Evolutionary conservation across 2,888 invertebrate genomes (phyloP).

Genomic region (Dolichomitus sp.): DNA sequence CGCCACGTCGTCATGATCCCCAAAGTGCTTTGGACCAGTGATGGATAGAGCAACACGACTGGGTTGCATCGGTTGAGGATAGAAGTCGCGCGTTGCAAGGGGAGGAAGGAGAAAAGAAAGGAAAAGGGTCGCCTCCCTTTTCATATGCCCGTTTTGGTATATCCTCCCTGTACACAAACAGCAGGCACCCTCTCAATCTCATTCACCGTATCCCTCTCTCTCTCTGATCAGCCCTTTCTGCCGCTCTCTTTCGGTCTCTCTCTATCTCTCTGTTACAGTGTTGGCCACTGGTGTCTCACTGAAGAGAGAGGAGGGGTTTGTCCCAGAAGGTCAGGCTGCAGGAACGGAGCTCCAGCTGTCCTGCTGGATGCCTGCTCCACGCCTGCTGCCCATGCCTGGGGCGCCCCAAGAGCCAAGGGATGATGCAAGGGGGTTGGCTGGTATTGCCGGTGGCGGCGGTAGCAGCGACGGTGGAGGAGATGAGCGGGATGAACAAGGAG

Average conservation of each 20-base stretch:
- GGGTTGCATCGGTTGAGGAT: neutral
- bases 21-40: neutral
- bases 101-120: conserved; percentile 22
- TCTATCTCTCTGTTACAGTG: conserved; percentile 78
- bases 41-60: conserved; percentile 5
- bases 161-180: conserved; percentile 36
- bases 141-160: conserved; percentile 30
- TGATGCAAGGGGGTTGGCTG: conserved; percentile 56
- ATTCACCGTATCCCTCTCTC: conserved; percentile 46
- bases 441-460: conserved; percentile 29
- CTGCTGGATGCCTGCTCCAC: conserved; percentile 74
- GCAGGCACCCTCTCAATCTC: conserved; percentile 49
- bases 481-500: conserved; percentile 44
- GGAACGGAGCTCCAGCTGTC: conserved; percentile 76
- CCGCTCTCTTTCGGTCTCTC: conserved; percentile 66
- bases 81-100: neutral
- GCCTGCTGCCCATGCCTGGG: conserved; percentile 66
- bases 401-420: conserved; percentile 75
- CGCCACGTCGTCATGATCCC: neutral
- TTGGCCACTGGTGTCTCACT: conserved; percentile 84
- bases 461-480: conserved; percentile 25
- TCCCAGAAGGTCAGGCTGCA: conserved; percentile 77
- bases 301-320: conserved; percentile 80
- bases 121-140: conserved; percentile 24
- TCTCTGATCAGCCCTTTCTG: conserved; percentile 62